These are phyloP conservation scores for Pristionchus japonicus DNA, from an alignment of 2,888 invertebrate species.

Conservation along the genomic window DNA sequence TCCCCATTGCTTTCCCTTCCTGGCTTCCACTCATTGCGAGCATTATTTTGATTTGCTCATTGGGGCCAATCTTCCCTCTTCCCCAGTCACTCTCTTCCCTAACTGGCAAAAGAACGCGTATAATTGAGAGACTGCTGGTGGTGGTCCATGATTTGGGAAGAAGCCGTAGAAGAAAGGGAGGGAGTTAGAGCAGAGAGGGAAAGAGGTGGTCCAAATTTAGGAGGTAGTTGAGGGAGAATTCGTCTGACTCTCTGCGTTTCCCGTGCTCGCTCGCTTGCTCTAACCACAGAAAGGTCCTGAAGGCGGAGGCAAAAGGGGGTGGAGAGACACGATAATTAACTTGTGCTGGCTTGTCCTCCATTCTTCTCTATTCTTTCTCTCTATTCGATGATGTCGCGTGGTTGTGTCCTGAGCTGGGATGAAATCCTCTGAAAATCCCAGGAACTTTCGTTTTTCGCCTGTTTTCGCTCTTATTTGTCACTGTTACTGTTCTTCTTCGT, in stretches of 20 bases:
- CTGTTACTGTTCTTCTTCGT: background rate
- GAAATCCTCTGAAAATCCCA: too few species aligned
- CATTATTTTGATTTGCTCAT: slow-evolving; percentile 39
- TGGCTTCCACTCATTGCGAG: background rate
- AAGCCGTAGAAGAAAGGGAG: slow-evolving; percentile 8
- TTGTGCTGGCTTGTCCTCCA: slow-evolving; percentile 43
- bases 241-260: too few species aligned
- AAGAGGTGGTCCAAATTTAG: slow-evolving; percentile 25
- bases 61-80: too few species aligned
- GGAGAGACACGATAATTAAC: slow-evolving; percentile 17
- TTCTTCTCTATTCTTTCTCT: background rate
- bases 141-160: slow-evolving; percentile 6
- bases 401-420: too few species aligned
- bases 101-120: too few species aligned
- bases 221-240: slow-evolving; percentile 42
- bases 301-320: too few species aligned
- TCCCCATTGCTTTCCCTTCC: background rate
- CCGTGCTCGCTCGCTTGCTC: too few species aligned
- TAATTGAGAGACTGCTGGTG: too few species aligned
- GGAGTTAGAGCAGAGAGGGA: background rate
- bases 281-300: too few species aligned
- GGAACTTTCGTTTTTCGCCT: background rate
- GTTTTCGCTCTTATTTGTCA: background rate
- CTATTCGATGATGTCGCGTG: background rate
- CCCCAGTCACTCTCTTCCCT: too few species aligned